Evolutionary conservation across 2,888 invertebrate species (phyloP), one percentile per base, ranked within the genome.

Genomic region (Hydrotaea diabolus): DNA sequence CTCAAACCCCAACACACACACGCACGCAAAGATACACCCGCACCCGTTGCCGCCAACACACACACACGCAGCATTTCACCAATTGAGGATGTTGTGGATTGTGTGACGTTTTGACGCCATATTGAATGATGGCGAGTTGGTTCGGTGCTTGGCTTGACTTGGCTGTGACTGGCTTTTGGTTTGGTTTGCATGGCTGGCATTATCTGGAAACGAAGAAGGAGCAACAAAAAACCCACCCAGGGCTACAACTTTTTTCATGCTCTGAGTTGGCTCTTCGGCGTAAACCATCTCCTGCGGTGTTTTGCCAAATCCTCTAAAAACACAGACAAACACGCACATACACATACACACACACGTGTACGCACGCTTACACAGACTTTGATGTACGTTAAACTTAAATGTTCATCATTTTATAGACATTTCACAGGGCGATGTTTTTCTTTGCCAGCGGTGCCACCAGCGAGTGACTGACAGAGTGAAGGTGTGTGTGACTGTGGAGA

Each of bases 81-180:
- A 26, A 31, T 81, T 82, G 73, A 79, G 82, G 85, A 85, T 82
- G 73, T 85, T 83, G 86, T 83, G 85, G 85, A 86, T 89, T 90
- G 90, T 89, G 91, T 89, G 90, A 90, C 90, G 90, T 89, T 90
- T 85, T 91, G 91, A 90, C 91, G 90, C 89, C 90, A 90, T 90
- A 89, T 90, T 90, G 91, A 90, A 85, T 85, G 85, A 85, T 85
- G 85, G 82, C 79, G 81, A 75, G 80, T 73, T 31, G 46, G 69
- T 26, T 11, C 59, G 59, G 36, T 43, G 80, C 9, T 17, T 69
- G 59, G 21, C 43, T 62, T 59, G 62, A 62, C 62, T 62, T 62
- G 62, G 31, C 31, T n/a, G n/a, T n/a, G n/a, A 59, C 59, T 13
- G 59, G 26, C 26, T 59, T 59, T 66, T 8, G 57, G 57, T 23